Evolutionary conservation across 2,797 vertebrate species (phyloP), one percentile per base, ranked within the genome.

Genomic region (Sebastes oblongus): DNA sequence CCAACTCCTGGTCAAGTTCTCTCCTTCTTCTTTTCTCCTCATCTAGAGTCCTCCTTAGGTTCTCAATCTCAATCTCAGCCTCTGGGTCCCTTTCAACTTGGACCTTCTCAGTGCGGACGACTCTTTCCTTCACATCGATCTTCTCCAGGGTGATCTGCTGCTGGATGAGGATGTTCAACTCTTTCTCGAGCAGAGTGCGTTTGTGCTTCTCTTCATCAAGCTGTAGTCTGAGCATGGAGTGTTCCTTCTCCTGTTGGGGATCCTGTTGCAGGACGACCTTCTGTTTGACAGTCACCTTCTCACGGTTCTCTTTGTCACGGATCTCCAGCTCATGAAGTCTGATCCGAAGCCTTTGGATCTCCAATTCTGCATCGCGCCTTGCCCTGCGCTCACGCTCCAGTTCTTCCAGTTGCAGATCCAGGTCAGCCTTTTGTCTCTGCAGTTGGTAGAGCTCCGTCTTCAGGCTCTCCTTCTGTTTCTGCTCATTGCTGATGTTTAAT

Each of bases 191-290:
- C 32, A 97, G 92, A 71, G 95, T 95, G 27, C 96, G 96, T 81
- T 96, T 96, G 92, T 97, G 97, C 78, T 86, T 96, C 82, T 99
- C 98, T 77, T 99, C 98, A 14, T 99, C 97, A 16, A 99, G 93
- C 91, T 99, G 97, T 30, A 98, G 93, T 78, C 84, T 96, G 68
- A 99, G 95, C 66, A 99, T 96, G 10, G 96, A 96, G 64, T 99
- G 96, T 80, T 99, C 98, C 75, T 98, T 97, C 89, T 98, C 97
- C 90, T 99, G 98, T 85, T 98, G 97, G 18, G 98, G 98, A 90
- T 99, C 98, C 91, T 98, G 97, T 91, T 99, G 97, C 54, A 99
- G 94, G 36, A 99, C 97, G 7, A 99, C 98, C 92, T 98, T 99
- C 89, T 99, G 98, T 89, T 97, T 98, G 76, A 97, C 96, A 0